Base-by-base conservation (phyloP, 1,140 invertebrate genomes). In the Lasioglossum baleicum region DNA sequence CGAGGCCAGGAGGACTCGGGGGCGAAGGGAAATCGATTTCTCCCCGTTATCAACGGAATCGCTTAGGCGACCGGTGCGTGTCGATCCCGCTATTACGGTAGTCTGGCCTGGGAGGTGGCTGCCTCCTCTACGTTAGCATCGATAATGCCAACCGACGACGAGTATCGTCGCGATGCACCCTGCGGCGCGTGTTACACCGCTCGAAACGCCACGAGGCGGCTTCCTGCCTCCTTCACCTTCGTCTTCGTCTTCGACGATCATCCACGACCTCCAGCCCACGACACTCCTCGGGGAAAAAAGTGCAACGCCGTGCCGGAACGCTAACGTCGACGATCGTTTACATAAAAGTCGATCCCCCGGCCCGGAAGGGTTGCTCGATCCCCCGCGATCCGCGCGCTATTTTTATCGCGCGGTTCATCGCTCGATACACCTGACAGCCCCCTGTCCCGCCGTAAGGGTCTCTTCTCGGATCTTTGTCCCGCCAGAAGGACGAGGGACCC, bases 301-400 rank as follows among this genome's bases (percentile, higher is more conserved):
- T 85, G 83, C 83, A 81, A 63, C 60, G 74, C 73, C 44, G 44
- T 61, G 56, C n/a, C 11, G 72, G 71, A 86, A 80, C 44, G 83
- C 83, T 86, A 80, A 86, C 80, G 70, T 35, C 70, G 53, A 40
- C 65, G 83, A 83, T 83, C 81, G 83, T 86, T 83, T 85, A 78
- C 83, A 80, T 85, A 71, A 77, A 85, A 86, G 80, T 83, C 80
- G 78, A 72, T 35, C 35, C 61, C n/a, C 7, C 68, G 60, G 31
- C 51, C 51, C 75, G 61, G 48, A 84, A 79, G 72, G 80, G 72
- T 40, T 82, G 60, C 56, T 13, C 51, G n/a, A n/a, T n/a, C 56
- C 40, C 61, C 56, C 31, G 44, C 11, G 67, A 77, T 53, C n/a
- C 22, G 31, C 72, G 31, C 64, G 76, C 80, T 80, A 85, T 86